Conservation (phyloP, 2,113 vertebrate genomes). For the Pampusana beccarii region DNA sequence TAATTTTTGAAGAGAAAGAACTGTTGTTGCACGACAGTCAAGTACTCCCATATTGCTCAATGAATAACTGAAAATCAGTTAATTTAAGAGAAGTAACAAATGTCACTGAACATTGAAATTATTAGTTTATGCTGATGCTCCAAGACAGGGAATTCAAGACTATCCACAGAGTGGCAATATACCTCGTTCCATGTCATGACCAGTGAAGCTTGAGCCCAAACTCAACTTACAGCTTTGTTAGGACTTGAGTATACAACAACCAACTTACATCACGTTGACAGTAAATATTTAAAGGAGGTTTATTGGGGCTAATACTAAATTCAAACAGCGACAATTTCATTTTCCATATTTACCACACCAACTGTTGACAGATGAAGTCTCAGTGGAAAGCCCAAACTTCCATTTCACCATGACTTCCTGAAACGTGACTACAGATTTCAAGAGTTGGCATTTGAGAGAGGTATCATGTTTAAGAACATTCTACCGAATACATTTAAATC, state of each 20-base stretch:
- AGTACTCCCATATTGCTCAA: not conserved
- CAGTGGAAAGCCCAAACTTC: conserved; percentile 28
- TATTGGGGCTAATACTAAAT: conserved; percentile 53
- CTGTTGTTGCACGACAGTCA: not conserved
- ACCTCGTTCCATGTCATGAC: not conserved
- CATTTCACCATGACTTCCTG: not conserved
- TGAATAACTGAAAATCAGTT: not conserved
- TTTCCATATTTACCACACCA: conserved; percentile 34
- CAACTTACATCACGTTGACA: conserved; percentile 44
- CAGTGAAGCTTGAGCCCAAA: not conserved
- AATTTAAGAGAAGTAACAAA: not conserved
- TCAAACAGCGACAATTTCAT: conserved; percentile 53
- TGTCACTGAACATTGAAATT: not conserved
- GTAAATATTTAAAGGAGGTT: conserved; percentile 49
- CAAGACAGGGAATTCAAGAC: not conserved
- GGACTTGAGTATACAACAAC: conserved; percentile 37
- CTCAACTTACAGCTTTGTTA: not conserved
- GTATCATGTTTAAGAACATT: not conserved
- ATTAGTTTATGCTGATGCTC: not conserved
- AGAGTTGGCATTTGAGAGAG: not conserved
- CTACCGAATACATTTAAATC: conserved; percentile 15
- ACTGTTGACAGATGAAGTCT: conserved; percentile 31
- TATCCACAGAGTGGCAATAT: accelerated
- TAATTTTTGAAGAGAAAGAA: not conserved
- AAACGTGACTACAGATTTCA: conserved; percentile 26